Evolutionary conservation across 1,140 invertebrate genomes (phyloP).

Genomic region (Leptoteleia sp.): DNA sequence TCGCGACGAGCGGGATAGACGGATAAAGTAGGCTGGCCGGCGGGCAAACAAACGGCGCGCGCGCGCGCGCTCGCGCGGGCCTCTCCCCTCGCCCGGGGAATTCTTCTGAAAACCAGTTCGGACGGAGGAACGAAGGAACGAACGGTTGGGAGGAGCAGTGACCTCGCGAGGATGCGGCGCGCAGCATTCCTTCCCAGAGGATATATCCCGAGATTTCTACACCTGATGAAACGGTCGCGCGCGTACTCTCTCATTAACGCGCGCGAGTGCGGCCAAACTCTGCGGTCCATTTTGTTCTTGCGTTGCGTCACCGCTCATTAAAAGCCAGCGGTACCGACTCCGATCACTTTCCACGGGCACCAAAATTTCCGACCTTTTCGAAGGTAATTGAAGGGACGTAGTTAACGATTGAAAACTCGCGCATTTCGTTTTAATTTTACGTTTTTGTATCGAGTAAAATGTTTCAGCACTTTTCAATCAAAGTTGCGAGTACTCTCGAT

Average conservation of each 20-base stretch:
- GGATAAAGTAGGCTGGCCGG: conserved; percentile 19
- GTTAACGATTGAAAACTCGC: too few species aligned
- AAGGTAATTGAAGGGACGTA: too few species aligned
- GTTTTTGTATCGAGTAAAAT: too few species aligned
- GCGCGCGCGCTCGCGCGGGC: conserved; percentile 16
- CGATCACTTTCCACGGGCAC: too few species aligned
- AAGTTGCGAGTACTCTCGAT: too few species aligned
- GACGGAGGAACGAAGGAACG: conserved; percentile 48
- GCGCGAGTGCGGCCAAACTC: neutral
- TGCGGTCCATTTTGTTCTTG: conserved; percentile 21
- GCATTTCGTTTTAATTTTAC: too few species aligned
- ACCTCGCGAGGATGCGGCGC: conserved; percentile 59
- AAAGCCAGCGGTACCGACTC: too few species aligned
- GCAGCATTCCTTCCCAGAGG: conserved; percentile 51
- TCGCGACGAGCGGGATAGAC: conserved; percentile 34
- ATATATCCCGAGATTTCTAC: conserved; percentile 63
- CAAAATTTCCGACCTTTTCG: too few species aligned
- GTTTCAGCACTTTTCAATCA: too few species aligned
- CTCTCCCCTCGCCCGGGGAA: conserved; percentile 39
- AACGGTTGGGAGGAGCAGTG: conserved; percentile 58
- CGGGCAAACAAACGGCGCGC: conserved; percentile 48
- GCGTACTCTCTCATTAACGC: conserved; percentile 42
- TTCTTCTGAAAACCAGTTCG: conserved; percentile 63
- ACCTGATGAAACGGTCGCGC: conserved; percentile 53
- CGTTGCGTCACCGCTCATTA: too few species aligned